Percentiles rank a stretch among this genome's conserved stretches.
Conservation (phyloP, 1,140 invertebrate species). For the Paramacrobiotus metropolitanus region DNA sequence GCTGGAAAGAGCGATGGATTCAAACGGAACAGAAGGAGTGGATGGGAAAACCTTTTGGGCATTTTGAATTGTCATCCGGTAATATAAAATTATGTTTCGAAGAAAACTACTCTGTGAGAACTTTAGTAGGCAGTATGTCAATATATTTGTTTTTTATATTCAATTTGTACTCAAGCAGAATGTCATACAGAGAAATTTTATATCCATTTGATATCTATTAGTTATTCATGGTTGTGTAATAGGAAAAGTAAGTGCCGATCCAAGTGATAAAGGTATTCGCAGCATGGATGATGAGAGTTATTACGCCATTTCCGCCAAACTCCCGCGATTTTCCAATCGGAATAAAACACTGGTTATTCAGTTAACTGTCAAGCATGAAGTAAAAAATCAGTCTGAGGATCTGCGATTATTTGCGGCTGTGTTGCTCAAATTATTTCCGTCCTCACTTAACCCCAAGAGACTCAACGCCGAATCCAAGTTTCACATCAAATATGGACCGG, state of each 20-base stretch:
- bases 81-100: too few species aligned
- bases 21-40: neutral
- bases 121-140: too few species aligned
- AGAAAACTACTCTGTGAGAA: too few species aligned
- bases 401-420: conserved; percentile 23
- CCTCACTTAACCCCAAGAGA: conserved; percentile 19
- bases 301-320: conserved; percentile 24
- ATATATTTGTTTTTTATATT: too few species aligned
- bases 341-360: conserved; percentile 23
- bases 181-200: too few species aligned
- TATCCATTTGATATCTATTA: too few species aligned
- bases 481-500: conserved; percentile 26
- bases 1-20: neutral
- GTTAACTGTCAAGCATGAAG: conserved; percentile 26
- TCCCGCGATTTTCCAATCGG: conserved; percentile 23
- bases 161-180: too few species aligned
- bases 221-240: too few species aligned
- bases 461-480: conserved; percentile 25
- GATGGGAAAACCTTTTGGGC: neutral
- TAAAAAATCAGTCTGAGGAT: conserved; percentile 18
- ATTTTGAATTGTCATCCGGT: neutral
- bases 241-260: neutral
- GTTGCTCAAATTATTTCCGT: conserved; percentile 23
- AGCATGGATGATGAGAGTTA: neutral
- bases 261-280: neutral